A percentile compares a stretch with the other conserved stretches of the same genome.
phyloP scores from a whole-genome alignment of 2,797 vertebrate species.

The Tragopan temminckii region DNA sequence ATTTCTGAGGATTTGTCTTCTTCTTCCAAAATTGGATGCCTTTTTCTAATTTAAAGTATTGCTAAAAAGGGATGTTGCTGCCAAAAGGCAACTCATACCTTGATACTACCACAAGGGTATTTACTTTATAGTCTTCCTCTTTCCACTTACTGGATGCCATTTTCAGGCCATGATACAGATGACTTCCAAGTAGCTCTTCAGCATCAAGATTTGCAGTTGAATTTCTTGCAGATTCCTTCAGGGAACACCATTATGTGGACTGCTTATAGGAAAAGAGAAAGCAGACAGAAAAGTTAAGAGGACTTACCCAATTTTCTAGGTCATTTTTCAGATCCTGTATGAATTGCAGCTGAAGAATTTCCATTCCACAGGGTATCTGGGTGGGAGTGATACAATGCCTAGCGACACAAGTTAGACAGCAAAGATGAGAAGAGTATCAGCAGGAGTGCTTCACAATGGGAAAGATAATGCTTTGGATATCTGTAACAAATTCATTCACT shows the following conservation, averaged over 20 bases:
- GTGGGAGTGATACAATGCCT: not conserved
- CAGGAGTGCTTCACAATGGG: not conserved
- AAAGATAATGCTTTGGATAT: not conserved
- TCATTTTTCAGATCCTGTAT: not conserved
- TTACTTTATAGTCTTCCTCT: not conserved
- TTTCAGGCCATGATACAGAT: not conserved
- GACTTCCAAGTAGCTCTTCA: not conserved
- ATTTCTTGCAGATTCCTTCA: not conserved
- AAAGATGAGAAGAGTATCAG: not conserved
- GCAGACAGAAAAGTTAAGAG: not conserved
- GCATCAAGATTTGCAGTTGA: not conserved
- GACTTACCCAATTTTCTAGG: not conserved
- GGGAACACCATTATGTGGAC: not conserved
- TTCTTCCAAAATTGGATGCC: constrained; percentile 4
- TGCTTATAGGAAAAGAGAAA: not conserved
- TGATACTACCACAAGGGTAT: not conserved
- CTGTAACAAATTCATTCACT: constrained; percentile 9
- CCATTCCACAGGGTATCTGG: not conserved
- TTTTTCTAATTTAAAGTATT: not conserved
- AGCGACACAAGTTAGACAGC: not conserved
- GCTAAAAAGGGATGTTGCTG: not conserved
- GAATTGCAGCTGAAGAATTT: constrained; percentile 8
- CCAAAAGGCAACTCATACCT: not conserved
- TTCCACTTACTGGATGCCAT: not conserved
- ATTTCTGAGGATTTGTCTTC: constrained; percentile 15